Base-by-base conservation (phyloP, 1,140 invertebrate genomes). In the Atta colombica region DNA sequence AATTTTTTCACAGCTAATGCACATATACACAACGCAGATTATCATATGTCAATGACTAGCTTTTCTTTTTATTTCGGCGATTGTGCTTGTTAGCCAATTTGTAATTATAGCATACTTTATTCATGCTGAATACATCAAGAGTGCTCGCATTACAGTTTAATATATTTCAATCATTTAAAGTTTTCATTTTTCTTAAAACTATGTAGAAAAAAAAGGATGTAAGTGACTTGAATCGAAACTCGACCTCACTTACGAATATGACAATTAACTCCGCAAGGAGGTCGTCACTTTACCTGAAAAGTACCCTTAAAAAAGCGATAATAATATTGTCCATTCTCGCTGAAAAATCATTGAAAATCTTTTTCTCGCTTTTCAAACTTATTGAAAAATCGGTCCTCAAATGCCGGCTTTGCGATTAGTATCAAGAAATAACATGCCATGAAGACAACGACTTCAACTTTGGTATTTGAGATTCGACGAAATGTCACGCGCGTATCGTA, bases 391-490 rank as follows among this genome's bases (percentile, higher is more conserved):
- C 28, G n/a, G 3, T 31, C 4, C 28, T 74, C 31, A 14, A 84
- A 75, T 16, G 21, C 31, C 16, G 25, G 6, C 45, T 2, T 45
- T 8, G n/a, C n/a, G 60, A 84, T 84, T 51, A 39, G 8, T 14
- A n/a, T 1, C 65, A 66, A 80, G 77, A 16, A 68, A 31, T 66
- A 60, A 61, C 77, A 39, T 12, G 2, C 28, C 60, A 25, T 28
- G 49, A 66, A 74, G 39, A 61, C 55, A 18, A 10, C 16, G 14
- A 21, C 18, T 71, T 81, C 65, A 81, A 81, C 78, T 81, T 71
- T 81, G 78, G 10, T 81, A 81, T 81, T 81, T 81, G 65, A 16
- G 1, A 69, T n/a, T 55, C 31, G 51, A n/a, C 51, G 14, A 81
- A 71, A 71, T 81, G 51, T 81, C 77, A 69, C 21, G 63, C 49